Evolutionary conservation across 2,888 invertebrate species (phyloP), one percentile per base, ranked within the genome.

Genomic region (Platynereis dumerilii): DNA sequence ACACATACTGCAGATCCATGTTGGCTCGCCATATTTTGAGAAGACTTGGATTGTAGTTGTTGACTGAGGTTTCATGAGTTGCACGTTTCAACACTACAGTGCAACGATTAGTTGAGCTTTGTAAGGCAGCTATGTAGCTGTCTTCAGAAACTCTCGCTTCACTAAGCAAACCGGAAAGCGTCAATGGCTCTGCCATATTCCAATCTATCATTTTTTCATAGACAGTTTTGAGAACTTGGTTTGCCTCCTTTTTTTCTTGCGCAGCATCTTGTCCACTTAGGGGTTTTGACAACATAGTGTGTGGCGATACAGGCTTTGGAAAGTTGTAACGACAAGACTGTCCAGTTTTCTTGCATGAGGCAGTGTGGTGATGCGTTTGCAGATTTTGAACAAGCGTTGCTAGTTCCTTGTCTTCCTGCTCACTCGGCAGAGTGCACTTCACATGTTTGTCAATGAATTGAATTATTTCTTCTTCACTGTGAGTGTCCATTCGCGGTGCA

Each of bases 1-100:
- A 58, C 1, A 81, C 74, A 70, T 73, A 81, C 64, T 83, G 81
- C 20, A 78, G 68, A 69, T 82, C 82, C 74, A 82, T 79, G 66
- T 81, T 83, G 3, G 81, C 77, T 52, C 70, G 34, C 68, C 71
- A 73, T 20, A 78, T 45, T 3, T 67, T 29, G 54, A 78, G 53
- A 52, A 78, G 69, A 44, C 67, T 57, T 10, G 26, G 39, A 63
- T 77, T 78, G 65, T 75, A 79, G 1, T 65, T 53, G 67, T 79
- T 80, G 0, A 78, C 69, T 27, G 63, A 69, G 1, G 63, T 29
- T 2, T 67, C 70, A 34, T 70, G 54, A 1, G 67, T 39, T 29
- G 52, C 20, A 28, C 76, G 57, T 62, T 74, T 72, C 1, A 74
- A 59, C 44, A 76, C 66, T 7, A 76, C 64, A 2, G 57, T 69